Conservation (phyloP, 92 coral and sea anemone species). For the Scolanthus callimorphus region DNA sequence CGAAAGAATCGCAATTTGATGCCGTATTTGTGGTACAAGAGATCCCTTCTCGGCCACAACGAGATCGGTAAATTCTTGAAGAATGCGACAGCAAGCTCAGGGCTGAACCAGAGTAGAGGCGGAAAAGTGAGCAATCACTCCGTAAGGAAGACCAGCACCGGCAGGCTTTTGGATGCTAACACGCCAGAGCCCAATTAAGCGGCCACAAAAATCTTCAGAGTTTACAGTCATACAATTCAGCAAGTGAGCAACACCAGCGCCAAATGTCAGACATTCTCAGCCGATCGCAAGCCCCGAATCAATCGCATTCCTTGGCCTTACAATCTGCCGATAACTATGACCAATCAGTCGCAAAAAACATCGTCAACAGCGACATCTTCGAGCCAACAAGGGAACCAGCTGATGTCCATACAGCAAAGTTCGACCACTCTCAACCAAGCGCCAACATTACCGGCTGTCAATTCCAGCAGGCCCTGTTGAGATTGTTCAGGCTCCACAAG, state of each 20-base stretch:
- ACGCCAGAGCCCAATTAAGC: conserved; percentile 38
- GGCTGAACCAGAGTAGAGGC: conserved; percentile 18
- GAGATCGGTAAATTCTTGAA: no score
- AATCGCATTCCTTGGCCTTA: neutral
- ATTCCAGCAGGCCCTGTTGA: conserved; percentile 18
- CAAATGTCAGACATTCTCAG: conserved; percentile 35
- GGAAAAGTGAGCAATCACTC: no score
- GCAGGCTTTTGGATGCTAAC: conserved; percentile 27
- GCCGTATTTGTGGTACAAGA: no score
- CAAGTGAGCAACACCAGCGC: conserved; percentile 21
- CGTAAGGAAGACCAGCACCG: conserved; percentile 23
- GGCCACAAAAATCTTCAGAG: conserved; percentile 50
- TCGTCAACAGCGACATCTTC: no score
- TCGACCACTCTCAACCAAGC: neutral
- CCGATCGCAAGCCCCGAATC: neutral
- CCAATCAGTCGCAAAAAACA: no score
- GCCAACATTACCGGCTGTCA: neutral
- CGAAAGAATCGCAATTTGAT: no score
- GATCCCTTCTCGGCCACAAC: no score
- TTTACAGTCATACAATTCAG: conserved; percentile 33
- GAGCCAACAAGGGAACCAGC: no score
- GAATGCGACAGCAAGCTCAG: no score
- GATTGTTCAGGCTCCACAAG: conserved; percentile 15
- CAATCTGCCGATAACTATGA: no score
- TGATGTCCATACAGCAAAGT: no score